Evolutionary conservation across 2,888 invertebrate genomes (phyloP), one percentile per base, ranked within the genome.

Genomic region (Erpobdella octoculata): DNA sequence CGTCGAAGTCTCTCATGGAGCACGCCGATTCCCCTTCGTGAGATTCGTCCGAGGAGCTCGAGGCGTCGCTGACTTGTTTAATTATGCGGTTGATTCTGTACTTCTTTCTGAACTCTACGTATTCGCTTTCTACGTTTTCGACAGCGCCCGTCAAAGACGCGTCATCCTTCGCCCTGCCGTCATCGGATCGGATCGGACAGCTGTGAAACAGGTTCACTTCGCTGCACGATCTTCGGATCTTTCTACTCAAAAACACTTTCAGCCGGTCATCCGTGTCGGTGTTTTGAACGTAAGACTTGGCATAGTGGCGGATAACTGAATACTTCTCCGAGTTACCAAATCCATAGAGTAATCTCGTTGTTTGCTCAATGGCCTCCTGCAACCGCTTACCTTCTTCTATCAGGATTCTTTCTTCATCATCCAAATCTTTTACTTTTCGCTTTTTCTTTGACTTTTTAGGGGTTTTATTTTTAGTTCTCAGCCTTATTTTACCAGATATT

Each of bases 201-300:
- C 12, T 15, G 12, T 12, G n/a, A 41, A 15, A n/a, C 12, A 15
- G n/a, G 46, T 12, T n/a, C 46, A 65, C 65, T 21, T 65, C 65
- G 25, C 65, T 65, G 21, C 65, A 65, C 12, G 37, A 37, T 15
- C 65, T 28, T 41, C 6, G 9, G 12, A 65, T 65, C 4, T 31
- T 5, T 4, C 65, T 28, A 65, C 65, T 65, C 8, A 65, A 21
- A 21, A 65, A 65, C 15, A 65, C 65, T 21, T 65, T 65, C 36
- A 65, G 6, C 15, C 6, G 28, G 25, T 65, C 65, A 8, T 35
- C 6, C 5, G n/a, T 21, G 38, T 65, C 38, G 18, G 65, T 65
- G 21, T 65, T 28, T 6, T 12, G 8, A 15, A 65, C 8, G 21
- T 65, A 65, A 18, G 8, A 28, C 8, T 4, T 4, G 15, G 35